Base-by-base conservation (phyloP, 2,797 vertebrate species). In the Cirrhinus molitorella region DNA sequence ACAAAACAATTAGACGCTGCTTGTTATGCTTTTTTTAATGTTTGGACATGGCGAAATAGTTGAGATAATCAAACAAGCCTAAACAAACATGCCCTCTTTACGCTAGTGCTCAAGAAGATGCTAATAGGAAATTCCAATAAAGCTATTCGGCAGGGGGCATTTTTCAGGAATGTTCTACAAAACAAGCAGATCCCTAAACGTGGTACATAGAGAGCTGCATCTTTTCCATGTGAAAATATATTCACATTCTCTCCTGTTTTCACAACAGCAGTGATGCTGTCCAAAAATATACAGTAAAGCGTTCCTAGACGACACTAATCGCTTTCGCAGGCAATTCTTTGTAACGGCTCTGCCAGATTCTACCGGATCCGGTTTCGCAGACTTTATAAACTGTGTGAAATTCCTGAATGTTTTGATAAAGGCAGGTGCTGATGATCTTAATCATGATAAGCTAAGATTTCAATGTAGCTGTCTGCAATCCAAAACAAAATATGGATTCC, bases 1-100 rank as follows among this genome's bases (percentile, higher is more conserved):
- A 21, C 71, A 86, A 87, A 80, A 86, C 78, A 89, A 86, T 89
- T 84, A 89, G 34, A 77, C 13, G 37, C 55, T 78, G 49, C 55
- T 70, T 86, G 84, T 87, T 85, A 55, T 83, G 76, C 47, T 37
- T 85, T 86, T 84, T 73, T 73, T 40, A n/a, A 68, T 80, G 77
- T 81, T 85, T 55, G 85, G 80, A 86, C 40, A 77, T 71, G 68
- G 55, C 5, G 65, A 81, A 86, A 80, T 80, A 40, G n/a, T 70
- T 67, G 70, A 79, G 63, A 51, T 76, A 82, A 79, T 83, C 76
- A 83, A 75, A 86, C 66, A 74, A 80, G 45, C 40, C 68, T 80
- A 82, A 88, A 80, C 65, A 88, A 87, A 86, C 85, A 86, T 71
- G 59, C 11, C 23, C 8, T 83, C 76, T 84, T 71, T 47, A 57